phyloP scores from a whole-genome alignment of 2,797 vertebrate genomes.

The Myotis findleyi region DNA sequence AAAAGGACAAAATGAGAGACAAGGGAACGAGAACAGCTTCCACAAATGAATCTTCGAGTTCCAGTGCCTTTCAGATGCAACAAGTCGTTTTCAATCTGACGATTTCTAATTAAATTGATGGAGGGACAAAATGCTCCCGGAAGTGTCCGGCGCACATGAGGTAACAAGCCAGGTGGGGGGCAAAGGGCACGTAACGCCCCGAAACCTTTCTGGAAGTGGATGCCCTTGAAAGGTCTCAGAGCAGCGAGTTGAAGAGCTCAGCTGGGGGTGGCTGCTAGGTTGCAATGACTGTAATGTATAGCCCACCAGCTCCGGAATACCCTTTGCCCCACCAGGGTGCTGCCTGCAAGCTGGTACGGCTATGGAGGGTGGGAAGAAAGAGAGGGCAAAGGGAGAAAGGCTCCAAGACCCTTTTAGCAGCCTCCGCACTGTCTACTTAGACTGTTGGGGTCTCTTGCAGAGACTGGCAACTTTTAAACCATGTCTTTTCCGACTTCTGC shows the following conservation, averaged over 20 bases:
- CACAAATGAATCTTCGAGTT: constrained; percentile 64
- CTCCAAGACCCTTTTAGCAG: neutral
- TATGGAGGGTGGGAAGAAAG: neutral
- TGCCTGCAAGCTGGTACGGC: constrained; percentile 48
- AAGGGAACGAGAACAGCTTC: neutral
- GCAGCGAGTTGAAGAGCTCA: constrained; percentile 57
- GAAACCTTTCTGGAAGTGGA: constrained; percentile 15
- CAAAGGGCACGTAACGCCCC: constrained; percentile 13
- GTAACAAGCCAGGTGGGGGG: constrained; percentile 35
- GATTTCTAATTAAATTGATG: constrained; percentile 79
- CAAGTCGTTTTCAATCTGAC: constrained; percentile 71
- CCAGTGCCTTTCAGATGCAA: constrained; percentile 67
- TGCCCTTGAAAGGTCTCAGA: constrained; percentile 63
- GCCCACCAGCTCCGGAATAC: neutral
- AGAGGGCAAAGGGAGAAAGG: neutral
- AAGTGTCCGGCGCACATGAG: constrained; percentile 33
- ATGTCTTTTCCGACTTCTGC: neutral
- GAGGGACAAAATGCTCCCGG: constrained; percentile 70
- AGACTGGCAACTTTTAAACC: neutral
- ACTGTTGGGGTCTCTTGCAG: neutral
- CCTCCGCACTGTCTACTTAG: neutral
- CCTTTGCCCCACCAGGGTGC: constrained; percentile 46
- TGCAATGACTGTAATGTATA: constrained; percentile 61
- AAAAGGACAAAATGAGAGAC: constrained; percentile 50
- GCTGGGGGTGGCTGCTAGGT: constrained; percentile 19